Evolutionary conservation across 1,140 invertebrate genomes (phyloP).

Genomic region (Zaprionus capensis): DNA sequence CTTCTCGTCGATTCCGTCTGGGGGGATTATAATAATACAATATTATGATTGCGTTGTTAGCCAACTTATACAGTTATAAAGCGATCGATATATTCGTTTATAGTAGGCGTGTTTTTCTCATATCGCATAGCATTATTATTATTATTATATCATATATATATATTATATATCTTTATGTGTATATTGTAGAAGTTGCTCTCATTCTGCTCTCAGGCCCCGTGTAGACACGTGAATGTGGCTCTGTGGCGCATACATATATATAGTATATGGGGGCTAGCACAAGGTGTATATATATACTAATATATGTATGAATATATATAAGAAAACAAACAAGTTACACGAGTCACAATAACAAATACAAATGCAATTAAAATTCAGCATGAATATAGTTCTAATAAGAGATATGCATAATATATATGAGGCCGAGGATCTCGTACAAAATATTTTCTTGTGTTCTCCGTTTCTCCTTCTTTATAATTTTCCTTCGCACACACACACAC

Average conservation of each 20-base stretch:
- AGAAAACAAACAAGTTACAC: slow-evolving; percentile 18
- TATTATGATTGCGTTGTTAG: slow-evolving; percentile 47
- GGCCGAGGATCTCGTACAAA: slow-evolving; percentile 52
- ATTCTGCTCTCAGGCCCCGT: slow-evolving; percentile 1
- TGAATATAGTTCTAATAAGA: slow-evolving; percentile 39
- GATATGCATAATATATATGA: slow-evolving; percentile 49
- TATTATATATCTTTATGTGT: neutral
- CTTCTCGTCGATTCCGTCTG: slow-evolving; percentile 19
- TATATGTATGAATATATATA: slow-evolving; percentile 11
- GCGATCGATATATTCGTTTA: slow-evolving; percentile 38
- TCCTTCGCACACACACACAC: neutral
- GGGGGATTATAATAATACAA: slow-evolving; percentile 27
- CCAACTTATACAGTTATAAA: slow-evolving; percentile 53
- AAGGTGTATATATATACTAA: slow-evolving; percentile 4
- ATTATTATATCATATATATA: slow-evolving; percentile 6
- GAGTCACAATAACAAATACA: slow-evolving; percentile 51
- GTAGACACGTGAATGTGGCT: neutral
- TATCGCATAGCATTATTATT: slow-evolving; percentile 33
- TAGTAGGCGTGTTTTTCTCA: slow-evolving; percentile 39
- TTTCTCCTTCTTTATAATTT: neutral
- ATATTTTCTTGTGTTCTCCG: slow-evolving; percentile 22
- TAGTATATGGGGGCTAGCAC: slow-evolving; percentile 11
- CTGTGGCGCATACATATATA: neutral
- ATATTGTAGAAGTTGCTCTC: neutral
- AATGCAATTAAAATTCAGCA: slow-evolving; percentile 48